Evolutionary conservation across 2,113 vertebrate genomes (phyloP), one percentile per base, ranked within the genome.

Genomic region (Cyphomyrus plagiostoma): DNA sequence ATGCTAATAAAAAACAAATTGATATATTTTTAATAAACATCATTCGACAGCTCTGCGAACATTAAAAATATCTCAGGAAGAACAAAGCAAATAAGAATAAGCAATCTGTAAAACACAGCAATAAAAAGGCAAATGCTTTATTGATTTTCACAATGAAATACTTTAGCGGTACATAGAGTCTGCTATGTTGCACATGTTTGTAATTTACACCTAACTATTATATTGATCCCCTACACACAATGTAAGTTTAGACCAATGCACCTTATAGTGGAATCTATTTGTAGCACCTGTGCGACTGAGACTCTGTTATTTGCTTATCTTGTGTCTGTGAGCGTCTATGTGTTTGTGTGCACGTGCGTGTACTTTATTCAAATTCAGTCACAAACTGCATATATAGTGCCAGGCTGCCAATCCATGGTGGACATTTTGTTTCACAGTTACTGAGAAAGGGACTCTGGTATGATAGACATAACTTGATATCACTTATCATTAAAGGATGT

Each of bases 401-500:
- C 94, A 92, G 94, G 94, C 92, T 93, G 94, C 94, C 90, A 90
- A 62, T 90, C 80, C 90, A 23, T 77, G 92, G 93, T 94, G 93
- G 95, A 95, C 94, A 94, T 95, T 96, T 95, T 94, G 93, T 95
- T 94, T 94, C 50, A n/a, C 88, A 88, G 90, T 49, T 87, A 88
- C 49, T 58, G 80, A 80, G 90, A 86, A 91, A 91, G 90, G 90
- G 91, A 93, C 94, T 92, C 49, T 91, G 87, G 88, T 89, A 91
- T 19, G 77, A 94, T 95, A 94, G 94, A 94, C 94, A 92, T 92
- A 92, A 93, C 94, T 95, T 93, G 92, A 94, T 89, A 90, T 0
- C 48, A 58, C 94, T 96, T 95, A 94, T 94, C 93, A 95, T 95
- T 91, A 93, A 94, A 94, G 45, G 90, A 89, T 92, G 87, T 74